Percentiles rank a stretch among this genome's conserved stretches.
phyloP scores from a whole-genome alignment of 2,113 vertebrate species.

The Centropus bengalensis region DNA sequence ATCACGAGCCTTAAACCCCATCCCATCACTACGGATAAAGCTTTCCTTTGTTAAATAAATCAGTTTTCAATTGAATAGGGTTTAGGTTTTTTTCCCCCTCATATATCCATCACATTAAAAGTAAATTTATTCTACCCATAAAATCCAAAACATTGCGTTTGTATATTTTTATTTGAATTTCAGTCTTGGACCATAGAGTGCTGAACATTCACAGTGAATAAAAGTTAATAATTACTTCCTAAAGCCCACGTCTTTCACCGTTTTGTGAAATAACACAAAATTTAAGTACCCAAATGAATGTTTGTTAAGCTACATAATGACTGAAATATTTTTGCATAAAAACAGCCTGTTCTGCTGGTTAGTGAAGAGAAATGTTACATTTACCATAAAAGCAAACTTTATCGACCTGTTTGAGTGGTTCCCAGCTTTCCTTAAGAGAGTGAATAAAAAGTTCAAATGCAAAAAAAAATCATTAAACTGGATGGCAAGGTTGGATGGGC shows the following conservation, averaged over 20 bases:
- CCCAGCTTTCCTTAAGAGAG: not conserved
- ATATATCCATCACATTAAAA: slow-evolving; percentile 2
- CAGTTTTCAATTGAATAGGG: not conserved
- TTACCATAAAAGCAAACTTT: not conserved
- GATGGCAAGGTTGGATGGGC: too few relatives aligned
- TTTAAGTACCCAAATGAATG: slow-evolving; percentile 22
- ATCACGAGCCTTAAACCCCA: not conserved
- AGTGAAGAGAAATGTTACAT: not conserved
- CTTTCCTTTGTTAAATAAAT: not conserved
- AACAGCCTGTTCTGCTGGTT: not conserved
- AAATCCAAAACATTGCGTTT: not conserved
- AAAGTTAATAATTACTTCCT: slow-evolving; percentile 27
- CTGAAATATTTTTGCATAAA: not conserved
- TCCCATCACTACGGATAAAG: not conserved
- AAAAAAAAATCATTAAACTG: not conserved
- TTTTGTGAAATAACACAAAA: not conserved
- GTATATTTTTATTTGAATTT: not conserved
- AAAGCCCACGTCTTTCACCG: not conserved
- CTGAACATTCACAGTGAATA: not conserved
- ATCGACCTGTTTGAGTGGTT: not conserved
- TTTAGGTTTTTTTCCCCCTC: not conserved
- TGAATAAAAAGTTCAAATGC: not conserved
- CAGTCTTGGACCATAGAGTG: not conserved
- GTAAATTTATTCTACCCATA: slow-evolving; percentile 2
- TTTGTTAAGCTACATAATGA: slow-evolving; percentile 1